Evolutionary conservation across 2,797 vertebrate genomes (phyloP).

Genomic region (Chloroceryle amazona): DNA sequence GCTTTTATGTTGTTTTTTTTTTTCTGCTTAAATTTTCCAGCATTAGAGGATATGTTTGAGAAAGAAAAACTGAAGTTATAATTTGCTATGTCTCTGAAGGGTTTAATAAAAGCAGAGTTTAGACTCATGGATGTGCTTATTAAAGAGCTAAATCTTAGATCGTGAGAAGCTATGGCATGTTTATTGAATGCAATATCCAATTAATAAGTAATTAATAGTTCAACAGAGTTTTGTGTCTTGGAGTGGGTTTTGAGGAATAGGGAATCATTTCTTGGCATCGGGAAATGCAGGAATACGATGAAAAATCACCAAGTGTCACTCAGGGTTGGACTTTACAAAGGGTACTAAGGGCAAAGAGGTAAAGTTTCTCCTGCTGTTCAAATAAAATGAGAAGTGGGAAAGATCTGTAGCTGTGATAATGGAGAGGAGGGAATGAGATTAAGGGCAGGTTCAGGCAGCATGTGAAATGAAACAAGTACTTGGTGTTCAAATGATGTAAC

Average conservation of each 20-base stretch:
- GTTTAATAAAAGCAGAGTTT: constrained; percentile 17
- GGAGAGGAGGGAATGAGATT: neutral
- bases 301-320: neutral
- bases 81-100: constrained; percentile 11
- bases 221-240: neutral
- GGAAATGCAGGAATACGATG: neutral
- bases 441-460: neutral
- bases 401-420: neutral
- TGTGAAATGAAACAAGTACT: neutral
- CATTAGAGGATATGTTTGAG: neutral
- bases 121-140: constrained; percentile 39
- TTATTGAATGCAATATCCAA: constrained; percentile 42
- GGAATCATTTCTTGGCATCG: neutral
- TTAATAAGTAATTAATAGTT: constrained; percentile 64
- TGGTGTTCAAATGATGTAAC: neutral
- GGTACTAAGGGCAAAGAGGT: neutral
- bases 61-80: constrained; percentile 1
- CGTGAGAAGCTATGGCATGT: neutral
- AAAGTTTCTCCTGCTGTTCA: neutral
- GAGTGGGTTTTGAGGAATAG: neutral
- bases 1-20: neutral
- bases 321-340: neutral
- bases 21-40: neutral
- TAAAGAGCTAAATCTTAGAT: constrained; percentile 65
- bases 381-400: neutral